phyloP scores from a whole-genome alignment of 2,797 vertebrate genomes.

The Sebastes alutus region DNA sequence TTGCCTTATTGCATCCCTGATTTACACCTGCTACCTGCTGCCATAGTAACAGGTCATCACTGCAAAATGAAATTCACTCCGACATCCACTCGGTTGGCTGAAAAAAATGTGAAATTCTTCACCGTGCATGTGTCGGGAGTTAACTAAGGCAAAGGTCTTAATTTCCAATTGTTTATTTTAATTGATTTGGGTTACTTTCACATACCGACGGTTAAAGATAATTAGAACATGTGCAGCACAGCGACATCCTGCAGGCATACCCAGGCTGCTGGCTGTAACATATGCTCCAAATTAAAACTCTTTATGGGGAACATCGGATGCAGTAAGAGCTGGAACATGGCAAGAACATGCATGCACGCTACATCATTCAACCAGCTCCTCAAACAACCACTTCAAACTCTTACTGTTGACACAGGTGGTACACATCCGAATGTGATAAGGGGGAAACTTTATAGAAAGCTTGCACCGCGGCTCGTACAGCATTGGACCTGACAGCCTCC shows the following conservation, averaged over 20 bases:
- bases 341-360: constrained; percentile 46
- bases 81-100: neutral
- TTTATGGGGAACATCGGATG: constrained; percentile 44
- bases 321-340: constrained; percentile 26
- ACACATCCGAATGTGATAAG: constrained; percentile 35
- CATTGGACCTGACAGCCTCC: neutral
- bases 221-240: constrained; percentile 46
- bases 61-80: neutral
- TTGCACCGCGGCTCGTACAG: neutral
- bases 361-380: constrained; percentile 30
- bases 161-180: constrained; percentile 1
- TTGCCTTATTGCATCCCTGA: constrained; percentile 32
- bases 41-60: constrained; percentile 41
- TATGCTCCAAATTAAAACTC: constrained; percentile 60
- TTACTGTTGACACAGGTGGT: constrained; percentile 65
- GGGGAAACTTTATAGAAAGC: constrained; percentile 8
- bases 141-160: neutral
- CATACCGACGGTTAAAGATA: neutral
- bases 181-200: constrained; percentile 13
- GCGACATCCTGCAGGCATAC: constrained; percentile 36
- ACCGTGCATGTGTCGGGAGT: neutral
- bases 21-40: constrained; percentile 59
- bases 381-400: constrained; percentile 32
- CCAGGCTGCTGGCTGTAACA: constrained; percentile 37
- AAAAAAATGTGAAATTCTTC: neutral